Evolutionary conservation across 2,113 vertebrate genomes (phyloP), one percentile per base, ranked within the genome.

Genomic region (Micromys minutus): DNA sequence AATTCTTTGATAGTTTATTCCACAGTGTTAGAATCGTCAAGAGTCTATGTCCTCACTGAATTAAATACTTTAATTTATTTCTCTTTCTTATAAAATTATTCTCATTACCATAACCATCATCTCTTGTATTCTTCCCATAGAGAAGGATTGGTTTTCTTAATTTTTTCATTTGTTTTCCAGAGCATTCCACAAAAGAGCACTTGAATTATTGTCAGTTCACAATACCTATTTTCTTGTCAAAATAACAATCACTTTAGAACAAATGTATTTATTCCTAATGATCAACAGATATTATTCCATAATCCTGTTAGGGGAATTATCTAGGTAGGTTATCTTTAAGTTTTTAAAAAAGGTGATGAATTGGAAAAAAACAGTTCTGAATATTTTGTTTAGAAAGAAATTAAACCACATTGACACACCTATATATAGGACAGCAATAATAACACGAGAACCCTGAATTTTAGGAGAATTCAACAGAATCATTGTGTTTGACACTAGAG

Each of bases 401-500:
- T 39, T 9, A 91, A 81, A 55, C 55, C 76, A 52, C 50, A 21
- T 9, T 7, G 45, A 12, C 11, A 2, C 55, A 22, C 5, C 16
- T 89, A 22, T 7, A 80, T 65, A 57, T 39, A 21, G 17, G 12
- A 59, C 12, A 72, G 5, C 39, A 59, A 31, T 31, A 95, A 26
- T 42, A 95, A 69, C 36, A 0, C 11, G 9, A 59, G 4, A 9
- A 29, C 3, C n/a, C 3, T 42, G 6, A 50, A 86, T 52, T 10
- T n/a, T 31, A 29, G 26, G 16, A 65, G 5, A 84, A 84, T 50
- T 2, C 15, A 80, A 45, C 45, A 57, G 16, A 16, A 13, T 19
- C 0, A 5, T 69, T 47, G 12, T 5, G 11, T 29, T 19, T 0
- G 1, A 42, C 7, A 86, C 84, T 75, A 3, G 57, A 69, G 1